A percentile compares a stretch with the other conserved stretches of the same genome.
Conservation (phyloP, 2,888 invertebrate species). For the Trissoscelio sp. region DNA sequence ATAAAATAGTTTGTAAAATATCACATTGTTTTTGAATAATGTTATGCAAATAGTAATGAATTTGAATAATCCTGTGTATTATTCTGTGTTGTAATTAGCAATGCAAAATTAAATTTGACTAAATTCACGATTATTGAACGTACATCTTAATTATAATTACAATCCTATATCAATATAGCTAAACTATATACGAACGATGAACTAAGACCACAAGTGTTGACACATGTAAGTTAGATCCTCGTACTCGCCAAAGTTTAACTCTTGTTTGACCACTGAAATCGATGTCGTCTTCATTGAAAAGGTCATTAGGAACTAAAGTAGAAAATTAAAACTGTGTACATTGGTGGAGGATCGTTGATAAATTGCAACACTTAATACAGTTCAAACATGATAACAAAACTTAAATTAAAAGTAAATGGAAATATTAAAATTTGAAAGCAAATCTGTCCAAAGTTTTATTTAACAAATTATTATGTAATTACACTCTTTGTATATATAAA, state of each 20-base stretch:
- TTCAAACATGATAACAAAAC: no score
- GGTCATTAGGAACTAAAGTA: conserved; percentile 41
- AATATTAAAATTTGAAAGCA: neutral
- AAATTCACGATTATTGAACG: conserved; percentile 11
- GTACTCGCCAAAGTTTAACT: conserved; percentile 39
- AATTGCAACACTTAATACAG: neutral
- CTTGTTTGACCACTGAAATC: conserved; percentile 58
- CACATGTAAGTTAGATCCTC: conserved; percentile 50
- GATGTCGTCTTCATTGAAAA: conserved; percentile 53
- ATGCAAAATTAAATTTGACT: conserved; percentile 19
- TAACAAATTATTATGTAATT: no score
- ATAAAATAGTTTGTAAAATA: neutral
- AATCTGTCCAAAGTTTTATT: no score
- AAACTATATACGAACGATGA: conserved; percentile 41
- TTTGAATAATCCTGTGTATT: conserved; percentile 10
- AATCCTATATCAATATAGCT: conserved; percentile 40
- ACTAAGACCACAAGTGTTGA: conserved; percentile 50
- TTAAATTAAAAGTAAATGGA: neutral
- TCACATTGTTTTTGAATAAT: neutral
- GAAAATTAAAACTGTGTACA: conserved; percentile 29
- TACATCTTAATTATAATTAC: conserved; percentile 51
- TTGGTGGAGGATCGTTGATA: neutral
- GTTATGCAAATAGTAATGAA: conserved; percentile 12
- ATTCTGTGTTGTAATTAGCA: conserved; percentile 1
- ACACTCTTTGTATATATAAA: no score